A percentile compares a stretch with the other conserved stretches of the same genome.
phyloP scores from a whole-genome alignment of 2,797 vertebrate genomes.

The Myioborus miniatus region DNA sequence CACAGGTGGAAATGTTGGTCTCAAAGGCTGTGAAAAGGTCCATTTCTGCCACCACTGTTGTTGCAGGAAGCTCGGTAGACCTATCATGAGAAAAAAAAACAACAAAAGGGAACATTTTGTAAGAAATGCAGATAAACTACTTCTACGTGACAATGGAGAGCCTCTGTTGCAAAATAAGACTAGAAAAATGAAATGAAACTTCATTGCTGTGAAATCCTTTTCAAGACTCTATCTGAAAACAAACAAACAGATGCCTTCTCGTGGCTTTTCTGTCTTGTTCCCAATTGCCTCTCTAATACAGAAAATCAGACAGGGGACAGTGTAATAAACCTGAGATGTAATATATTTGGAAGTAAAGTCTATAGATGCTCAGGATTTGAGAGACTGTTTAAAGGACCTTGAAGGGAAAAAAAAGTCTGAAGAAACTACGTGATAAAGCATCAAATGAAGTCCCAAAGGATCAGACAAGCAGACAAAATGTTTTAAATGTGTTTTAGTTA shows the following conservation, averaged over 20 bases:
- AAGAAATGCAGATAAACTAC: neutral
- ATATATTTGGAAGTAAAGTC: neutral
- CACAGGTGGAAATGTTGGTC: conserved; percentile 72
- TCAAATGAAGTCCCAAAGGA: neutral
- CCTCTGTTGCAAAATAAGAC: neutral
- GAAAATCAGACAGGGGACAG: neutral
- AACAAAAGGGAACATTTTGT: neutral
- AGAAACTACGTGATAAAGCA: neutral
- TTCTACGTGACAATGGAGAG: neutral
- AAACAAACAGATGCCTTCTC: neutral
- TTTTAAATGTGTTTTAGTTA: neutral
- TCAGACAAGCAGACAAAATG: neutral
- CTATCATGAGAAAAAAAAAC: neutral
- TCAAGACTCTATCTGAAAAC: neutral
- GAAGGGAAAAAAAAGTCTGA: neutral
- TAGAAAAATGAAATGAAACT: conserved; percentile 40
- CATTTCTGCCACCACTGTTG: conserved; percentile 48
- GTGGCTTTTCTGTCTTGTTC: neutral
- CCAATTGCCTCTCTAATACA: neutral
- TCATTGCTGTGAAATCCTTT: neutral
- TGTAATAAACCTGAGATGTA: neutral
- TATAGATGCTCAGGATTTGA: neutral
- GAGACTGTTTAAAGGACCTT: neutral
- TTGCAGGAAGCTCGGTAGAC: conserved; percentile 42
- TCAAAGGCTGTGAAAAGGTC: neutral